A percentile compares a stretch with the other conserved stretches of the same genome.
These are phyloP conservation scores for Coronaproctus castanopsis DNA, from an alignment of 2,888 invertebrate genomes.

Conservation along the genomic window DNA sequence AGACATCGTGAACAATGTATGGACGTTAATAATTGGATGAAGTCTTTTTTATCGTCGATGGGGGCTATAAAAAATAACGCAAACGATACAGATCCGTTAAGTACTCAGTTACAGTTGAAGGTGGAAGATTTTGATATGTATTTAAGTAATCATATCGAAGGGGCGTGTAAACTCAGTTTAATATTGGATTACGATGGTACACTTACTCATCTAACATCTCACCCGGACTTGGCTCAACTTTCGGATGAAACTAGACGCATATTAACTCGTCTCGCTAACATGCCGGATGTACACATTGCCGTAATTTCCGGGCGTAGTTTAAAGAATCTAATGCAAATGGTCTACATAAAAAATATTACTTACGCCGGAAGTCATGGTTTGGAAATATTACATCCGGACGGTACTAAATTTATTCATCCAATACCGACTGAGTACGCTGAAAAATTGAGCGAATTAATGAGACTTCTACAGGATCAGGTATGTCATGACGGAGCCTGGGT, in stretches of 20 bases:
- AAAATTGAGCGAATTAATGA: slow-evolving; percentile 24
- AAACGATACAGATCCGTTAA: slow-evolving; percentile 21
- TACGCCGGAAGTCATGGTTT: slow-evolving; percentile 29
- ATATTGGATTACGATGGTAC: slow-evolving; percentile 30
- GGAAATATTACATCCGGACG: slow-evolving; percentile 28
- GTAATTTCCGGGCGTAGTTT: slow-evolving; percentile 28
- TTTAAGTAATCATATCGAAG: slow-evolving; percentile 24
- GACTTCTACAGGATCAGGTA: slow-evolving; percentile 24
- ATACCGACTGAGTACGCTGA: slow-evolving; percentile 27
- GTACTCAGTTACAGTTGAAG: slow-evolving; percentile 25
- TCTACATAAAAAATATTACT: slow-evolving; percentile 27
- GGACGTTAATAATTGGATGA: slow-evolving; percentile 28
- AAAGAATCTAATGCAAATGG: slow-evolving; percentile 27
- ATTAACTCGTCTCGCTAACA: slow-evolving; percentile 25
- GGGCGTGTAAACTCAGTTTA: slow-evolving; percentile 26
- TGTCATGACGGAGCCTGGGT: slow-evolving; percentile 28
- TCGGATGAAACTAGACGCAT: slow-evolving; percentile 27
- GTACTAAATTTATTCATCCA: slow-evolving; percentile 28
- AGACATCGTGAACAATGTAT: slow-evolving; percentile 25
- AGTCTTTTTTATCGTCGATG: slow-evolving; percentile 26
- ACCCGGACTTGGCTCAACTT: slow-evolving; percentile 27
- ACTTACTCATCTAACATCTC: slow-evolving; percentile 27
- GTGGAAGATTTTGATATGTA: slow-evolving; percentile 27
- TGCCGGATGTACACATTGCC: slow-evolving; percentile 28
- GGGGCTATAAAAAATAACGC: slow-evolving; percentile 24